These are phyloP conservation scores for Chromobotia macracanthus DNA, from an alignment of 2,797 vertebrate species.

Conservation along the genomic window DNA sequence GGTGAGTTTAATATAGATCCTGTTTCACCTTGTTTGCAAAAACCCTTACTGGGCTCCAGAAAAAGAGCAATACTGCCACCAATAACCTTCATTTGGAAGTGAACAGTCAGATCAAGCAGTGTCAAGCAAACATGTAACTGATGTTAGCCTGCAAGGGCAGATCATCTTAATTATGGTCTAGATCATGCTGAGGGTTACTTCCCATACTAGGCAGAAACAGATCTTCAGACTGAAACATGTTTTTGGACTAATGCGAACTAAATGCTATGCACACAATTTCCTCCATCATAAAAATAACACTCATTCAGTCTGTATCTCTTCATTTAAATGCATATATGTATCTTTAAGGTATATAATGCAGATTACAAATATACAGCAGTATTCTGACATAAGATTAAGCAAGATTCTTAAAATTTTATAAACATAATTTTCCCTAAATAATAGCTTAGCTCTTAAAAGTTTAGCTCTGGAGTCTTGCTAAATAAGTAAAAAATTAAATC, in stretches of 20 bases:
- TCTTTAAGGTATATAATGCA: background rate
- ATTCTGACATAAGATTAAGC: too few species aligned
- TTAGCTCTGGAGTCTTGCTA: too few species aligned
- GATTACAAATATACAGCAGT: too few species aligned
- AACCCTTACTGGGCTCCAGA: constrained; percentile 74
- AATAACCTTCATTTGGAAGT: constrained; percentile 82
- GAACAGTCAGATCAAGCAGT: constrained; percentile 87
- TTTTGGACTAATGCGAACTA: background rate
- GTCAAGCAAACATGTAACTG: constrained; percentile 87
- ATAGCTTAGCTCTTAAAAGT: too few species aligned
- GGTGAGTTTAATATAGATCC: background rate
- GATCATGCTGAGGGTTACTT: constrained; percentile 62
- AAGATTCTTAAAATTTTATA: too few species aligned
- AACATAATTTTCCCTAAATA: too few species aligned
- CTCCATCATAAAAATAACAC: background rate
- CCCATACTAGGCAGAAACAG: constrained; percentile 65
- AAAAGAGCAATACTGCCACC: constrained; percentile 86
- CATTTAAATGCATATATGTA: background rate
- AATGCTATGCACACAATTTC: background rate
- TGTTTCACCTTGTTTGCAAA: constrained; percentile 5
- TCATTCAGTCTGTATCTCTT: constrained; percentile 15
- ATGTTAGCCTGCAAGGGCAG: constrained; percentile 93
- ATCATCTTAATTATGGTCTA: constrained; percentile 83
- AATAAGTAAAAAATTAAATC: too few species aligned
- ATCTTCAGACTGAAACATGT: background rate